Conservation (phyloP, 2,797 vertebrate genomes). For the Muscicapa comitata region DNA sequence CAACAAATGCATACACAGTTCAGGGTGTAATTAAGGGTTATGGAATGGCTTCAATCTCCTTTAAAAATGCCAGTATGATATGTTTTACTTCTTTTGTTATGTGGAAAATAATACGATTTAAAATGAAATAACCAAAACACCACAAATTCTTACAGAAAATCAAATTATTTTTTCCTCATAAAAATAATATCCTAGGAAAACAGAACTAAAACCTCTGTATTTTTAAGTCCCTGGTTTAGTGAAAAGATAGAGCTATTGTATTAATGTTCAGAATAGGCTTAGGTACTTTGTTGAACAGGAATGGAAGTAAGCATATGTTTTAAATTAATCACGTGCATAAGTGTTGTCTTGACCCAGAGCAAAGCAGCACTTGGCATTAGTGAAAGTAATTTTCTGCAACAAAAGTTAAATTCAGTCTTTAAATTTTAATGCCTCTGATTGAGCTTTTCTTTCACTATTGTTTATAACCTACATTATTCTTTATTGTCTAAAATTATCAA, state of each 20-base stretch:
- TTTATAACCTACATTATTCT: neutral
- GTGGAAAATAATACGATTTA: neutral
- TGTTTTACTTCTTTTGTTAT: neutral
- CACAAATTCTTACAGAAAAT: neutral
- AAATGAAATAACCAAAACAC: neutral
- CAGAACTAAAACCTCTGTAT: neutral
- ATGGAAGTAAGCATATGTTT: constrained; percentile 8
- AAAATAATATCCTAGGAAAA: neutral
- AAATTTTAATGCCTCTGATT: constrained; percentile 1
- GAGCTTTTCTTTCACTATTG: constrained; percentile 2
- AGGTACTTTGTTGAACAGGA: neutral
- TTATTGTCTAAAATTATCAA: neutral
- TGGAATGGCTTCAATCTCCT: neutral
- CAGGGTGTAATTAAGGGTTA: neutral
- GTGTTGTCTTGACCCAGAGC: neutral
- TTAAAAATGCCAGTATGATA: neutral
- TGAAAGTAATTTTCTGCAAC: constrained; percentile 19
- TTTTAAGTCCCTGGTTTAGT: neutral
- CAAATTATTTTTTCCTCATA: neutral
- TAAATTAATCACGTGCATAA: constrained; percentile 1
- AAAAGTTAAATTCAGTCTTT: neutral
- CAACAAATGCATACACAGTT: neutral
- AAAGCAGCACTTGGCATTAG: constrained; percentile 10
- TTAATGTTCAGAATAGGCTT: neutral
- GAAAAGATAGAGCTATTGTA: neutral